Conservation (phyloP, 2,888 invertebrate species). For the Trissolcus brochymenae region DNA sequence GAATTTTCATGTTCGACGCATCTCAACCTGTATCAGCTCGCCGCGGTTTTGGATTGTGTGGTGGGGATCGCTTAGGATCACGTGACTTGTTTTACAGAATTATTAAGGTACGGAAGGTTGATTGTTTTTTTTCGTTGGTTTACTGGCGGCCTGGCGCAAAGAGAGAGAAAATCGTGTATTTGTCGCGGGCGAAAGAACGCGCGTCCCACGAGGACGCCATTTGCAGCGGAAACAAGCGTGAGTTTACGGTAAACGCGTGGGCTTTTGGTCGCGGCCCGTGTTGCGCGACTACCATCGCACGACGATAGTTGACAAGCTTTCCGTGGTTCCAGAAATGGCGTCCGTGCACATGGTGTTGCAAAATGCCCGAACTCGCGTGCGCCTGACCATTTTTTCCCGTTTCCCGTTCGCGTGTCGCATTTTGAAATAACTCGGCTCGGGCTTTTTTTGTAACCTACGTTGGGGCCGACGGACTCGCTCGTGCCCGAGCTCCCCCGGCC, state of each 20-base stretch:
- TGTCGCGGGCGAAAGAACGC: constrained; percentile 61
- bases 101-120: constrained; percentile 81
- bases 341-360: constrained; percentile 9
- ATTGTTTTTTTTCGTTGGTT: constrained; percentile 72
- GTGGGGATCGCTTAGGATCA: constrained; percentile 76
- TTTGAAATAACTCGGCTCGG: constrained; percentile 28
- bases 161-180: constrained; percentile 63
- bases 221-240: constrained; percentile 62
- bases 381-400: no score
- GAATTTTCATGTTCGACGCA: neutral
- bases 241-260: constrained; percentile 63
- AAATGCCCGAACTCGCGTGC: neutral
- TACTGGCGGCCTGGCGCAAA: constrained; percentile 65
- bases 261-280: constrained; percentile 62
- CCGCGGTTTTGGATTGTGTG: constrained; percentile 8
- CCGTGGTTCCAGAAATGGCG: constrained; percentile 61
- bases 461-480: neutral
- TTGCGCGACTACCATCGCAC: constrained; percentile 62
- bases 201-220: constrained; percentile 63
- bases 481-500: neutral
- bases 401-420: neutral
- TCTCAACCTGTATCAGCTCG: neutral
- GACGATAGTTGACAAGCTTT: constrained; percentile 71
- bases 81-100: constrained; percentile 84
- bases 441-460: constrained; percentile 9